phyloP scores from a whole-genome alignment of 2,797 vertebrate species.

The Peromyscus melanophrys region DNA sequence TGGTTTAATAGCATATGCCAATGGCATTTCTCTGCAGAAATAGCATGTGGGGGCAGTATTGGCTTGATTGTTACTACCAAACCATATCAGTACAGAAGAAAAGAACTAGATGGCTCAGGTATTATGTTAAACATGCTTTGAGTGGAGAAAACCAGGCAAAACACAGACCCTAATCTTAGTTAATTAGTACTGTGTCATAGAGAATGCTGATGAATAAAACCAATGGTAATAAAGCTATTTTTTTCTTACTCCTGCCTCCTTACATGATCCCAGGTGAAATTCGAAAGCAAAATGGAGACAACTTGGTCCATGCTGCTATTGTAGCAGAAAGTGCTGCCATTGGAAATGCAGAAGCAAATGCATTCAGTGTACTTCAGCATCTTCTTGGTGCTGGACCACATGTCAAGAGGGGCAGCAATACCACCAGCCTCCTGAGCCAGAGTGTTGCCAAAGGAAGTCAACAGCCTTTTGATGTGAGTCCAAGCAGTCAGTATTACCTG shows the following conservation, averaged over 20 bases:
- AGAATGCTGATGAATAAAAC: conserved; percentile 10
- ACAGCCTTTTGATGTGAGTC: conserved; percentile 96
- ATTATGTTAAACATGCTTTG: neutral
- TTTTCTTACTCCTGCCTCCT: neutral
- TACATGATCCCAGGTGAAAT: conserved; percentile 92
- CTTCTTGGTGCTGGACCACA: conserved; percentile 95
- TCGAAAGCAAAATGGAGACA: conserved; percentile 89
- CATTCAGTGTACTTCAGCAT: conserved; percentile 96
- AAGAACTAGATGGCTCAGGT: neutral
- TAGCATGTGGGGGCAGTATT: neutral
- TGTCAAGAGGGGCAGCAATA: conserved; percentile 94
- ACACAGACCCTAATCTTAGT: neutral
- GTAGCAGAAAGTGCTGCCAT: conserved; percentile 92
- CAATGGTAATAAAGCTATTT: neutral
- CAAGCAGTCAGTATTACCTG: neutral
- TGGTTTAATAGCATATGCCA: neutral
- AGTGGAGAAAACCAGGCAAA: neutral
- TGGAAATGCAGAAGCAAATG: conserved; percentile 92
- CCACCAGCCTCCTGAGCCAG: conserved; percentile 92
- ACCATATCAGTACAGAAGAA: neutral
- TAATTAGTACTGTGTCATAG: neutral
- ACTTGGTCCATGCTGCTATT: conserved; percentile 94
- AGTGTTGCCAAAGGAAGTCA: conserved; percentile 91
- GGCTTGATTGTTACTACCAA: conserved; percentile 22
- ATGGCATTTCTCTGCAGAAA: neutral